Base-by-base conservation (phyloP, 2,888 invertebrate genomes). In the Drosophila melanosoma region DNA sequence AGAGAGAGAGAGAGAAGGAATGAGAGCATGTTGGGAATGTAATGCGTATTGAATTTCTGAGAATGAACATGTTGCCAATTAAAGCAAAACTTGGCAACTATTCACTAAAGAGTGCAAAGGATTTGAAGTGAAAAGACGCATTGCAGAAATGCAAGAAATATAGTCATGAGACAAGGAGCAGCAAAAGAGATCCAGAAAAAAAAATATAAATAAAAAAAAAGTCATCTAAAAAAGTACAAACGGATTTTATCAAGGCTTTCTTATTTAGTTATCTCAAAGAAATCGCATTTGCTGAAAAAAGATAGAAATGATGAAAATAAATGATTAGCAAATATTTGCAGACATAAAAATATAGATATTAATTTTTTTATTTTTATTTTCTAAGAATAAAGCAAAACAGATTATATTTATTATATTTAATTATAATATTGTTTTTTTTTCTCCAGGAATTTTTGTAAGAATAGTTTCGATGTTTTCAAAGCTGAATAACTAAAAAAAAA, bases 11-110 rank as follows among this genome's bases (percentile, higher is more conserved):
- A 12, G 20, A 42, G n/a, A 20, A n/a, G 11, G n/a, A 23, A 29
- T 29, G 40, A n/a, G 3, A 8, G 32, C 11, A 26, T 42, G 15
- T 17, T n/a, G 10, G 57, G 33, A 48, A 49, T n/a, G n/a, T n/a
- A 7, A 62, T 8, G 42, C 61, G 57, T 73, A 49, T 58, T 51
- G 62, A 74, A 79, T 69, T 82, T 72, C 85, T 69, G 68, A 62
- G 83, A 67, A 69, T 60, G 60, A 82, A 56, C 61, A 49, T 58
- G 70, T 51, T 66, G 61, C 69, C 78, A 81, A 86, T 86, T 81
- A 72, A 74, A 83, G 69, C 62, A 68, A 69, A 58, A 57, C 42
- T 81, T 53, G 52, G 32, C 32, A 54, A 42, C 17, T 12, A 40
- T 7, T 29, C 8, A 36, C n/a, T 0, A 10, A 32, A 17, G 48